Base-by-base conservation (phyloP, 92 coral and sea anemone genomes). In the Porites lobata region DNA sequence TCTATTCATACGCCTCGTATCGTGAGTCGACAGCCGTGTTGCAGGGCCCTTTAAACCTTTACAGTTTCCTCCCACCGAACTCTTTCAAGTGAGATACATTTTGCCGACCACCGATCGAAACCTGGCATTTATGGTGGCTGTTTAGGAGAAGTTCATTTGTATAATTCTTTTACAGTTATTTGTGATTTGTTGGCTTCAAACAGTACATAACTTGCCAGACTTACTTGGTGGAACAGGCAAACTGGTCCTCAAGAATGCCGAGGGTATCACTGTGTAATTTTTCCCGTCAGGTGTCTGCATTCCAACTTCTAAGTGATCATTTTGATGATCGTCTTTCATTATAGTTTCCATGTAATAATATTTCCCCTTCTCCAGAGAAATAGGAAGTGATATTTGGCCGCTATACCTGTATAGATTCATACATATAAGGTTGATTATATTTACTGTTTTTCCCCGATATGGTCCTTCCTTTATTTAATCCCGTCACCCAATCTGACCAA, bases 331-430 rank as follows among this genome's bases (percentile, higher is more conserved):
- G 56, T 93, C 98, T 58, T 95, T 95, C 82, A 93, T 85, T 69
- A 95, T 69, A 13, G 98, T 83, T 47, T 95, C 98, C 56, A 95
- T 75, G 85, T 88, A 95, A 54, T 95, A 95, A 75, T 90, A 91
- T 38, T 91, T 62, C 9, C 90, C 93, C 51, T 92, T 84, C 54
- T 63, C 15, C 11, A 94, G 86, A 50, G 51, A 50, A 64, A 92
- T 63, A 13, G 89, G 81, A 75, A 88, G 91, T 0, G 98, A 92
- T 65, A 50, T 77, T 72, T 94, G 98, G 9, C 65, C 75, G 8
- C 17, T 20, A 63, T 78, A 92, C 81, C 98, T 94, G 61, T 11
- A 14, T 56, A 56, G 11, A 8, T 10, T 2, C 13, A 56, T 10
- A 56, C 11, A 56, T 10, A 14, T 9, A 56, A 56, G 11, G 61